These are phyloP conservation scores for Exocentrus adspersus DNA, from an alignment of 2,888 invertebrate genomes.

Conservation along the genomic window DNA sequence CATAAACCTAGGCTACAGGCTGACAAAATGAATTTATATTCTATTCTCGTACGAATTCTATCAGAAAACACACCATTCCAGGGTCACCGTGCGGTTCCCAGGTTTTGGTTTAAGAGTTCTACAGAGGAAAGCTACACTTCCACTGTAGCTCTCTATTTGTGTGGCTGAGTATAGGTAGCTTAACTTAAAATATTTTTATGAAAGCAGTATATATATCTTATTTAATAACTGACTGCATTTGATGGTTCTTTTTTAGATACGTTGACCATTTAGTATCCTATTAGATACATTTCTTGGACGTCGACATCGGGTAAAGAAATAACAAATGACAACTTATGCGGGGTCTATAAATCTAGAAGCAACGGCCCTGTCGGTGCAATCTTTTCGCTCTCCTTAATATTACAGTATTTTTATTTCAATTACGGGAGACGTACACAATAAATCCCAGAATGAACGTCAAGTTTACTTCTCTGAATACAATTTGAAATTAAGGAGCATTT, in stretches of 20 bases:
- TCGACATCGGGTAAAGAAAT: background rate
- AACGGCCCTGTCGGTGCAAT: constrained; percentile 20
- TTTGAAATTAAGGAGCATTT: constrained; percentile 43
- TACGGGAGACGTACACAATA: constrained; percentile 45
- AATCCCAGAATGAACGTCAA: constrained; percentile 46
- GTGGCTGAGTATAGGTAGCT: too few species aligned
- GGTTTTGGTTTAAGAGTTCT: too few species aligned
- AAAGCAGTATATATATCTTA: too few species aligned
- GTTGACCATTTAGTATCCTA: too few species aligned
- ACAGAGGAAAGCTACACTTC: too few species aligned
- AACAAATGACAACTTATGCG: background rate
- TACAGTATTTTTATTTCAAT: constrained; percentile 49
- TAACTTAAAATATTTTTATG: too few species aligned
- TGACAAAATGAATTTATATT: too few species aligned
- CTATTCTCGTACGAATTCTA: too few species aligned
- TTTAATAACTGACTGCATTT: background rate
- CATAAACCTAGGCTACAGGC: too few species aligned
- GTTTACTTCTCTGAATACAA: constrained; percentile 40
- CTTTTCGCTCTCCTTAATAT: constrained; percentile 43
- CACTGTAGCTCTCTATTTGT: too few species aligned
- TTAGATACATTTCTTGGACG: background rate
- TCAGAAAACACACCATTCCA: too few species aligned
- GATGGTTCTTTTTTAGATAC: background rate
- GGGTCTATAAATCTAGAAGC: background rate
- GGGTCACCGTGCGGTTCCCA: too few species aligned